Evolutionary conservation across 2,888 invertebrate species (phyloP), one percentile per base, ranked within the genome.

Genomic region (Labia minor): DNA sequence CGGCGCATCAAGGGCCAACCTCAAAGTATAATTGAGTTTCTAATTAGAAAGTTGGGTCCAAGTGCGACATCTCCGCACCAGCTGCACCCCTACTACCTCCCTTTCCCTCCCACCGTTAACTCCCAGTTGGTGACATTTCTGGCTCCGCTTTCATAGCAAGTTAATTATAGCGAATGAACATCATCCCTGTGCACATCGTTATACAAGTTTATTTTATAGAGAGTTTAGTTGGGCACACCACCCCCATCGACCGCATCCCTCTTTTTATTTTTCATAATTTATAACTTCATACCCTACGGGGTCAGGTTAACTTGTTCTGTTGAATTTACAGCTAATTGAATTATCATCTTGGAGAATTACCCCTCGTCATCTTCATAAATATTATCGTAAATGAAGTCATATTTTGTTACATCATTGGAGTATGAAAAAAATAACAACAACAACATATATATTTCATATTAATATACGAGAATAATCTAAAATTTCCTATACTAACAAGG

Each of bases 41-140:
- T 67, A 67, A 67, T 67, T 67, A 67, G 64, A 61, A 67, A 67
- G 67, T 67, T 67, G 33, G 21, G 67, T 49, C 49, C 49, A 49
- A 49, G 49, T 49, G 49, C 49, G 49, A 49, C 49, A 49, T 49
- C 49, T 49, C 49, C 16, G 49, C n/a, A 14, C n/a, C 49, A 49
- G 49, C 49, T 49, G 49, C n/a, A 49, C 49, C 49, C 49, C 16
- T 11, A 33, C 33, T 8, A 33, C 33, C 33, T 11, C 33, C 33
- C 33, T 33, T 11, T 11, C 33, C 11, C 33, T 33, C 33, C 33
- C 33, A 33, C 11, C 33, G 33, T 14, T 49, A 49, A 4, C 26
- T 8, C 8, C 26, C 26, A 26, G 26, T 26, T 26, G 26, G 26
- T 26, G 26, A 26, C 26, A 26, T 26, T 8, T 26, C 26, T 8